Percentiles rank a stretch among this genome's conserved stretches.
Conservation (phyloP, 2,888 invertebrate genomes). For the Lumbricus terrestris region DNA sequence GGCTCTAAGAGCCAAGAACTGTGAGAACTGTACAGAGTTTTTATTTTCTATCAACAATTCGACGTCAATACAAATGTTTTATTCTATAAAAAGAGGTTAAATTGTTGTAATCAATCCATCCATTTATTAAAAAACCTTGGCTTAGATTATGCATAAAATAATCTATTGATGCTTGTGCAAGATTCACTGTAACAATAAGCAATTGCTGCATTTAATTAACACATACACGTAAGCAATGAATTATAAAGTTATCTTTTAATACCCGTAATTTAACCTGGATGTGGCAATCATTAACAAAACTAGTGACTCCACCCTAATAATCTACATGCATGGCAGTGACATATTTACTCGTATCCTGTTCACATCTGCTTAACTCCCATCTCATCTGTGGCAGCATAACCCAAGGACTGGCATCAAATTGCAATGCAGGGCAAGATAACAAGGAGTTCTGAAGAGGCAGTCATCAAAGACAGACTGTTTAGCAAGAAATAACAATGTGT, state of each 20-base stretch:
- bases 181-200: neutral
- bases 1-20: neutral
- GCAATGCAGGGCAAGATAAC: neutral
- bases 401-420: neutral
- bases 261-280: neutral
- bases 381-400: neutral
- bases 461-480: neutral
- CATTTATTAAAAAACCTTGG: neutral
- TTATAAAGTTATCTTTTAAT: neutral
- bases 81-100: no score
- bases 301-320: neutral
- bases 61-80: no score
- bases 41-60: no score
- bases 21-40: no score
- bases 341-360: neutral
- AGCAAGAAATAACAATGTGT: no score
- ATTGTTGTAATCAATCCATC: no score
- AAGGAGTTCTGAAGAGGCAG: neutral
- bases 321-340: neutral
- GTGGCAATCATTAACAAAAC: neutral
- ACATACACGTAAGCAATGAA: no score
- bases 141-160: neutral
- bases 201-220: no score
- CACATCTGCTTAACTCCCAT: neutral
- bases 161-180: neutral